Evolutionary conservation across 2,113 vertebrate genomes (phyloP).

Genomic region (Equus quagga): DNA sequence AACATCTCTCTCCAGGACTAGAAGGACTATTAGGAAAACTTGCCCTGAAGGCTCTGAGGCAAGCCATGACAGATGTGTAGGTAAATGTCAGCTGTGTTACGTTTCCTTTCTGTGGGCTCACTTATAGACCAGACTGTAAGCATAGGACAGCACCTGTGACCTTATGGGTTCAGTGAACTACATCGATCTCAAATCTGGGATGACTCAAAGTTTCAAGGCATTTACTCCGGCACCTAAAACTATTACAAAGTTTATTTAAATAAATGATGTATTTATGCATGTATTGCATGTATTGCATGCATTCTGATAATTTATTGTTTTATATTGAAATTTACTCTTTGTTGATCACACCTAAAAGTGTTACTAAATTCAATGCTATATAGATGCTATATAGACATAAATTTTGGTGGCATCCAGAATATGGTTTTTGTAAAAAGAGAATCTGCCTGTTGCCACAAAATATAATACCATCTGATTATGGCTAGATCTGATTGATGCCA

Average conservation of each 20-base stretch:
- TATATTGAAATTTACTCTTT: background rate
- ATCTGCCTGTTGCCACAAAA: background rate
- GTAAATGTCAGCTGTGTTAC: conserved; percentile 92
- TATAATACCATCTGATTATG: background rate
- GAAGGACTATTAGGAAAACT: conserved; percentile 90
- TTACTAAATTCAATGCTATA: background rate
- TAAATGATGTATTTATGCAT: conserved; percentile 13
- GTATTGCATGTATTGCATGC: background rate
- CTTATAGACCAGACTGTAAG: conserved; percentile 17
- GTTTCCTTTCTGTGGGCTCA: conserved; percentile 76
- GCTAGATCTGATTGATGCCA: background rate
- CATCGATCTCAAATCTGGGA: background rate
- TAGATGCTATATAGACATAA: conserved; percentile 5
- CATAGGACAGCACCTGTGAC: background rate
- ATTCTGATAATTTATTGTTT: conserved; percentile 10
- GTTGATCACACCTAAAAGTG: background rate
- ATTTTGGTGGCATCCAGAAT: background rate
- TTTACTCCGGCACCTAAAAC: background rate
- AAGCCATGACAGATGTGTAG: conserved; percentile 92
- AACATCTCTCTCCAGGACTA: conserved; percentile 88
- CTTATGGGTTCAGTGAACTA: background rate
- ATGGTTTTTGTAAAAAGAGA: background rate
- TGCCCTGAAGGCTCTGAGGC: conserved; percentile 95
- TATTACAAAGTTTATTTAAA: background rate
- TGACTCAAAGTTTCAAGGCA: background rate